Conservation (phyloP, 2,888 invertebrate genomes). For the Machimus atricapillus region DNA sequence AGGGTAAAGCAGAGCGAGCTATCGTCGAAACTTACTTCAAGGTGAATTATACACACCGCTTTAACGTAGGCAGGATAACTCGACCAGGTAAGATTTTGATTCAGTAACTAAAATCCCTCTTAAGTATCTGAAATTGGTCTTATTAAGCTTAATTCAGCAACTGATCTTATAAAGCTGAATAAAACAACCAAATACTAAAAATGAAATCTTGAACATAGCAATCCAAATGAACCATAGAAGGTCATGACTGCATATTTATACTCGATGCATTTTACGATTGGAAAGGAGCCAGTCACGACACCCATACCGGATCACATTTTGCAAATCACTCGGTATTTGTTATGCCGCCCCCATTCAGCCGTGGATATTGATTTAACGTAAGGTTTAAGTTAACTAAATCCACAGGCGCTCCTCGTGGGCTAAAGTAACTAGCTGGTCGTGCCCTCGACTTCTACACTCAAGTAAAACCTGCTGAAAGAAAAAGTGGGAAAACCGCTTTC, state of each 20-base stretch:
- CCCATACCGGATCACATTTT: neutral
- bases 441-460: neutral
- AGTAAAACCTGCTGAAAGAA: neutral
- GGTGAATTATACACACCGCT: conserved; percentile 85
- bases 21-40: conserved; percentile 85
- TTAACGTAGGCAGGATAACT: conserved; percentile 87
- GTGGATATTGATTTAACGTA: neutral
- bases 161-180: neutral
- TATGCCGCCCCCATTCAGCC: neutral
- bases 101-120: conserved; percentile 44
- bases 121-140: neutral
- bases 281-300: conserved; percentile 5
- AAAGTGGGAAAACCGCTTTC: neutral
- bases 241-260: neutral
- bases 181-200: neutral
- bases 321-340: neutral
- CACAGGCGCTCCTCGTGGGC: neutral
- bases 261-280: neutral
- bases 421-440: neutral
- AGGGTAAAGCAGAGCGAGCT: conserved; percentile 81
- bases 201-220: neutral
- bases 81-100: conserved; percentile 72
- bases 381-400: neutral
- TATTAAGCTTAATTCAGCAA: neutral
- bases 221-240: neutral